Conservation (phyloP, 1,140 invertebrate genomes). For the Drosophila orosa region DNA sequence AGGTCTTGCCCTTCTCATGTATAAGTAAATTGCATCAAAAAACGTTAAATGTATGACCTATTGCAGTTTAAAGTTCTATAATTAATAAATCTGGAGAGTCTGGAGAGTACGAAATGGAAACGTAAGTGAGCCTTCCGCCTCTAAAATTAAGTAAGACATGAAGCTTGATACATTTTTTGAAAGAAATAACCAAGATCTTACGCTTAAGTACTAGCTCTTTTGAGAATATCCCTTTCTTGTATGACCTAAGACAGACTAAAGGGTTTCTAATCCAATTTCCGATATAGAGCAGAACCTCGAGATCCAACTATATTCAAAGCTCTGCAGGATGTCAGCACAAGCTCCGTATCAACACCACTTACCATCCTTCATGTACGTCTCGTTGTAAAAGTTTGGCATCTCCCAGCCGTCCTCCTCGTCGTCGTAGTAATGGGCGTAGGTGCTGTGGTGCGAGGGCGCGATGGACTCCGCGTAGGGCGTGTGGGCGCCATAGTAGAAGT, state of each 20-base stretch:
- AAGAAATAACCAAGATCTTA: not conserved
- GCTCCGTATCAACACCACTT: slow-evolving; percentile 69
- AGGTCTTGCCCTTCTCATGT: too few relatives aligned
- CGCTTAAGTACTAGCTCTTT: not conserved
- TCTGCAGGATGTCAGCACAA: not conserved
- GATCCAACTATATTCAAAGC: not conserved
- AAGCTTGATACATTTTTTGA: not conserved
- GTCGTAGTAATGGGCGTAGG: slow-evolving; percentile 97
- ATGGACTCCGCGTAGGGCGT: slow-evolving; percentile 97
- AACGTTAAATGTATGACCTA: not conserved
- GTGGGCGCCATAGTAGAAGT: slow-evolving; percentile 96
- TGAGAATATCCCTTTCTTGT: not conserved
- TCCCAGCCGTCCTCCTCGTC: slow-evolving; percentile 98
- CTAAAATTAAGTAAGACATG: not conserved
- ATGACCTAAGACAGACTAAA: not conserved
- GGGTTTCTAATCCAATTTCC: not conserved
- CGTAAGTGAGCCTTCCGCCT: not conserved
- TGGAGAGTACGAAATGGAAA: slow-evolving; percentile 1
- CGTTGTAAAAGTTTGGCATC: slow-evolving; percentile 98
- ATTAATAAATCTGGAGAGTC: not conserved
- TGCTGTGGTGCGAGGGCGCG: slow-evolving; percentile 97
- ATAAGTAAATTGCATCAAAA: not conserved
- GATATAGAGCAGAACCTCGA: not conserved
- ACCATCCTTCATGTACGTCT: slow-evolving; percentile 98
- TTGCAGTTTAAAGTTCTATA: not conserved